A percentile compares a stretch with the other conserved stretches of the same genome.
These are phyloP conservation scores for Lumbricus terrestris DNA, from an alignment of 2,888 invertebrate genomes.

Conservation along the genomic window DNA sequence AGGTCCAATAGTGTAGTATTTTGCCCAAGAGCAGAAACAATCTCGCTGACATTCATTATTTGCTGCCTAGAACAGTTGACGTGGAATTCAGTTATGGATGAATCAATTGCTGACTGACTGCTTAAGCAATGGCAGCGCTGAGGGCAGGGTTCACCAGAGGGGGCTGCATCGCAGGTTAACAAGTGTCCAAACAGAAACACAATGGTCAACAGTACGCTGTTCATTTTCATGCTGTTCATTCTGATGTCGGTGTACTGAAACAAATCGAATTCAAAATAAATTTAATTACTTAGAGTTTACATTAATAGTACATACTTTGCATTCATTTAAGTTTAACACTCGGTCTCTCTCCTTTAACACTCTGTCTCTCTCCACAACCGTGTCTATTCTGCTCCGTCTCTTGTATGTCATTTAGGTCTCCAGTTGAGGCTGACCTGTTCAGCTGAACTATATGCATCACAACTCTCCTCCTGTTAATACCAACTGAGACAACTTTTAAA, in stretches of 20 bases:
- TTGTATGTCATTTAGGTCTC: neutral
- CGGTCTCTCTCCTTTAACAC: no score
- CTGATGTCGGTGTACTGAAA: conserved; percentile 3
- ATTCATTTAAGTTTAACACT: neutral
- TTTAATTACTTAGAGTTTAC: neutral
- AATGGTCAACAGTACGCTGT: neutral
- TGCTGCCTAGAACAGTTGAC: conserved; percentile 21
- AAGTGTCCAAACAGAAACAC: neutral
- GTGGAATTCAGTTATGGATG: neutral
- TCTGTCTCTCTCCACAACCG: neutral
- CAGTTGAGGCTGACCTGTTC: neutral
- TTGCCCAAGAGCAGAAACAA: neutral
- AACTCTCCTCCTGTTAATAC: no score
- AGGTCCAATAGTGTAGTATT: conserved; percentile 23
- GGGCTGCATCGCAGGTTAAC: neutral
- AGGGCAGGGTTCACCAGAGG: neutral
- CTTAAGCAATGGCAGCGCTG: neutral
- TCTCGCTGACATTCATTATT: neutral
- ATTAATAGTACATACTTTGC: neutral
- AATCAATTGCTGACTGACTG: neutral
- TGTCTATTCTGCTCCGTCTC: neutral
- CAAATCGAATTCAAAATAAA: neutral
- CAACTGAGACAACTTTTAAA: no score
- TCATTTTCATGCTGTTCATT: neutral
- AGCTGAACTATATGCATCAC: neutral